These are phyloP conservation scores for Pomacea canaliculata DNA, from an alignment of 2,888 invertebrate species.

Conservation along the genomic window DNA sequence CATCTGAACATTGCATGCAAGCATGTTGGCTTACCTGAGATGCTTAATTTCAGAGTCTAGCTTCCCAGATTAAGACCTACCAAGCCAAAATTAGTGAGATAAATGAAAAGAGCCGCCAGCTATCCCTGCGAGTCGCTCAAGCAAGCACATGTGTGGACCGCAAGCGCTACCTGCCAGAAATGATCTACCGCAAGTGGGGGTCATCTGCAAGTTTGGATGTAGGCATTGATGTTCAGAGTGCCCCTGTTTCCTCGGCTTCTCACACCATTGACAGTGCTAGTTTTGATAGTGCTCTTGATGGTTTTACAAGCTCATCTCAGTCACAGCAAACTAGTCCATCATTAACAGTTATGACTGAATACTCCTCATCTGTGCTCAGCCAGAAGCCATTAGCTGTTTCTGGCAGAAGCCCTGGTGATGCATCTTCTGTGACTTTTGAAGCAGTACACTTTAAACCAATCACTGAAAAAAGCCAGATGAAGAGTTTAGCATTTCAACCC, in stretches of 20 bases:
- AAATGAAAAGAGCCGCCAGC: conserved; percentile 53
- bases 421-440: not conserved
- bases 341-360: not conserved
- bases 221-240: conserved; percentile 12
- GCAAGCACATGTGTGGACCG: conserved; percentile 28
- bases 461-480: not conserved
- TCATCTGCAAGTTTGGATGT: conserved; percentile 18
- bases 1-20: not conserved
- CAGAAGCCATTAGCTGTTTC: not conserved
- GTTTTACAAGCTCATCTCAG: conserved; percentile 25
- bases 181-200: conserved; percentile 31
- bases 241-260: conserved; percentile 6
- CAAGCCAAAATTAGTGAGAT: conserved; percentile 56
- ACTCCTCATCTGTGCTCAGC: not conserved
- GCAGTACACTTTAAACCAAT: not conserved
- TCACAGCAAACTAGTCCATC: conserved; percentile 11
- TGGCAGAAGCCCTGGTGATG: too few relatives aligned
- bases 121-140: conserved; percentile 36
- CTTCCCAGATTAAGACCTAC: conserved; percentile 55
- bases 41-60: conserved; percentile 54
- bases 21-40: conserved; percentile 17
- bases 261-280: conserved; percentile 22
- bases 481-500: conserved; percentile 9
- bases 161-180: conserved; percentile 36
- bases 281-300: conserved; percentile 33